A percentile compares a stretch with the other conserved stretches of the same genome.
Evolutionary conservation across 30 jellyfish, hydroid and myxozoan genomes (phyloP).

Genomic region (Nemopilema nomurai): DNA sequence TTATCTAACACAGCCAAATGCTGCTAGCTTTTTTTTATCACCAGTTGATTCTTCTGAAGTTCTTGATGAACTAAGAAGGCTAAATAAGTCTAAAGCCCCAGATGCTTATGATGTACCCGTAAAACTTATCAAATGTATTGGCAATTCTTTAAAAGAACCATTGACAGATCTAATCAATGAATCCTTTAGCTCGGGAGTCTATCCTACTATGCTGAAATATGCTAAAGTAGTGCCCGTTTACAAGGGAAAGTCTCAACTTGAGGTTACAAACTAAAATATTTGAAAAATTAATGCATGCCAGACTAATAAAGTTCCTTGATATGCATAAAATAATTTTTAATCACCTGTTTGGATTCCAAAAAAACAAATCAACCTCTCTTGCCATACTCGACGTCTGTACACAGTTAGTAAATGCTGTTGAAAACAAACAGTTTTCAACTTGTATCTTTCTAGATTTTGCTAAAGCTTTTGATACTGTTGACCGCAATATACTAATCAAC

Average conservation of each 20-base stretch:
- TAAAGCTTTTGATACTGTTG: background rate
- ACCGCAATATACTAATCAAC: background rate
- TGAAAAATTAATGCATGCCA: conserved; percentile 43
- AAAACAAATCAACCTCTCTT: conserved; percentile 36
- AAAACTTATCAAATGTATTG: conserved; percentile 20
- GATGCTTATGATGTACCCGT: conserved; percentile 30
- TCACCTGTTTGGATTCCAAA: conserved; percentile 52
- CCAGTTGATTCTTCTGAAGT: too few relatives aligned
- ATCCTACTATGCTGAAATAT: conserved; percentile 25
- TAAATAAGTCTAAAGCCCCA: conserved; percentile 2
- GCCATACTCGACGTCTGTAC: conserved; percentile 29
- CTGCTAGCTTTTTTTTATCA: too few relatives aligned
- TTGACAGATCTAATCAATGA: conserved; percentile 39
- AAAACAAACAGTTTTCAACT: background rate
- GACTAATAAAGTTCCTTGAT: conserved; percentile 17
- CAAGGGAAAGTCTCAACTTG: conserved; percentile 38
- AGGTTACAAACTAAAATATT: conserved; percentile 33
- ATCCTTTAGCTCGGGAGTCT: conserved; percentile 36
- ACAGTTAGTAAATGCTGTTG: conserved; percentile 3
- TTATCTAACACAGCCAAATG: too few relatives aligned
- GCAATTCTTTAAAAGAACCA: background rate
- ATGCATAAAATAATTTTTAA: conserved; percentile 28
- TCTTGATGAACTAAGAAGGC: background rate
- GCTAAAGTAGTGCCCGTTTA: conserved; percentile 42
- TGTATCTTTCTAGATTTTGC: background rate